These are phyloP conservation scores for Eilema caniola DNA, from an alignment of 2,888 invertebrate species.

Conservation along the genomic window DNA sequence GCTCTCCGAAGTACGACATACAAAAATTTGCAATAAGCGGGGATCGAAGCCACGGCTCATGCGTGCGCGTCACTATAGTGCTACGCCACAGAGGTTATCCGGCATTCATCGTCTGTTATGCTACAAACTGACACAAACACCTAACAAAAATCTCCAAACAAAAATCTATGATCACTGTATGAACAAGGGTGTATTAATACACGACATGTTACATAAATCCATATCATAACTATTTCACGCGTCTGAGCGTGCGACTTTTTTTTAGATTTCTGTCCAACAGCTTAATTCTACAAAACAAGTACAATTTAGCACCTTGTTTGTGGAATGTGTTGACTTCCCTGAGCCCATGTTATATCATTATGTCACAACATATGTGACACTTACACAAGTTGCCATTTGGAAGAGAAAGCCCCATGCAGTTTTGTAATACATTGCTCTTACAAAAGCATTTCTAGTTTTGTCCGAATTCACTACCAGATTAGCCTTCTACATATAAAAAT, in stretches of 20 bases:
- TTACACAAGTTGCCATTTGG: constrained; percentile 4
- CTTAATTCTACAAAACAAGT: not conserved
- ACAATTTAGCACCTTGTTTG: constrained; percentile 5
- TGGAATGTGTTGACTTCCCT: not conserved
- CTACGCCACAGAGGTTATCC: too few species aligned
- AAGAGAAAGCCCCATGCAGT: constrained; percentile 1
- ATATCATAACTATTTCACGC: not conserved
- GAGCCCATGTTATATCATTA: constrained; percentile 3
- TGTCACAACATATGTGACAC: not conserved
- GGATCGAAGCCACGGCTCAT: too few species aligned
- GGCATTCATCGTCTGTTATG: too few species aligned
- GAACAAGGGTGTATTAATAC: not conserved
- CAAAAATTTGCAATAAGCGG: too few species aligned
- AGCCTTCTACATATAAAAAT: not conserved
- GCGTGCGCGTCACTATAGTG: too few species aligned
- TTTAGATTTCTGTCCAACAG: not conserved
- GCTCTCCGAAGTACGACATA: too few species aligned
- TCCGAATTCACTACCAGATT: not conserved
- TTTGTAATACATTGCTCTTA: not conserved
- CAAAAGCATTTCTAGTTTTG: not conserved
- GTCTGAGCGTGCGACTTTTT: not conserved
- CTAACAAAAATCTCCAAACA: too few species aligned
- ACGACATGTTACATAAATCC: not conserved
- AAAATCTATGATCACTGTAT: too few species aligned
- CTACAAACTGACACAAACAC: too few species aligned